Evolutionary conservation across 2,113 vertebrate species (phyloP).

Genomic region (Oreochromis niloticus): DNA sequence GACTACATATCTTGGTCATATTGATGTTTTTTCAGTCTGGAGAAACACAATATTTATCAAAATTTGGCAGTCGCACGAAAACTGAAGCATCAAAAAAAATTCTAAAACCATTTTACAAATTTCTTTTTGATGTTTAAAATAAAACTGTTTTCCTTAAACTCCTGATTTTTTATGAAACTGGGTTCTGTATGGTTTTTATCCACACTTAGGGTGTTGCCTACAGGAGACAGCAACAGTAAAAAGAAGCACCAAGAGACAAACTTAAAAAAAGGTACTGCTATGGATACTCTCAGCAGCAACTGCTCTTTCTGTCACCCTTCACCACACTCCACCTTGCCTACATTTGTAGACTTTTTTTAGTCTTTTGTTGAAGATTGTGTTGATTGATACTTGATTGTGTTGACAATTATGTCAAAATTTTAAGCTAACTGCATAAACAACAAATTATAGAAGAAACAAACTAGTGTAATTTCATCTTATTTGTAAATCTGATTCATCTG

Average conservation of each 20-base stretch:
- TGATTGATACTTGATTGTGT: background rate
- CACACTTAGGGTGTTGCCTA: background rate
- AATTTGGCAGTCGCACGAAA: background rate
- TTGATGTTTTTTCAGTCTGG: background rate
- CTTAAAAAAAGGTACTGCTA: background rate
- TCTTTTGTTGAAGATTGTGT: background rate
- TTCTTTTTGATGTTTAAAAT: background rate
- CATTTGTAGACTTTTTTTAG: background rate
- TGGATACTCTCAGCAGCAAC: background rate
- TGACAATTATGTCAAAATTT: background rate
- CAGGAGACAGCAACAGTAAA: background rate
- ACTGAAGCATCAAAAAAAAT: rapidly evolving
- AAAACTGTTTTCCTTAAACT: background rate
- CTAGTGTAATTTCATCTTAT: background rate
- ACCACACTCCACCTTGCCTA: background rate
- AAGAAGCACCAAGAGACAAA: background rate
- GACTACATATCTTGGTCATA: background rate
- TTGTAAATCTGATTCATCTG: background rate
- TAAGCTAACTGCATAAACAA: background rate
- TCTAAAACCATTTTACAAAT: background rate
- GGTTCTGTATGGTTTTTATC: background rate
- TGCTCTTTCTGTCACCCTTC: background rate
- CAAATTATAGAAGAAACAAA: slow-evolving; percentile 23
- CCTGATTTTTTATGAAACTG: background rate
- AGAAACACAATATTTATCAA: background rate